phyloP scores from a whole-genome alignment of 2,797 vertebrate species.

The Alectoris magna region DNA sequence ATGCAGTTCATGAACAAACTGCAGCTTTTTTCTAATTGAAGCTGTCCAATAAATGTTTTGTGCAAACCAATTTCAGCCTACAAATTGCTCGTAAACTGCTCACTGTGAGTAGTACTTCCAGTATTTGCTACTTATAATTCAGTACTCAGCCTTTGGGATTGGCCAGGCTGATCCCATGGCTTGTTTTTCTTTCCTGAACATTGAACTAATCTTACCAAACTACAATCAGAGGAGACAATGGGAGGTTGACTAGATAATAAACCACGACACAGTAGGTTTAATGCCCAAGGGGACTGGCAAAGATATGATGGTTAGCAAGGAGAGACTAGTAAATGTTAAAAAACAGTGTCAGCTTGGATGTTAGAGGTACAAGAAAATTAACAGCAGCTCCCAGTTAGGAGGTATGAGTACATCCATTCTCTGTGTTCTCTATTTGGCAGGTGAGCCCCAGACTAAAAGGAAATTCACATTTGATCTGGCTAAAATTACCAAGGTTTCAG shows the following conservation, averaged over 20 bases:
- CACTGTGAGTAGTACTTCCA: not conserved
- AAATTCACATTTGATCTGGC: not conserved
- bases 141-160: not conserved
- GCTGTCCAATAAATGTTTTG: constrained; percentile 59
- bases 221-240: not conserved
- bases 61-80: constrained; percentile 54
- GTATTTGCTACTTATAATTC: constrained; percentile 7
- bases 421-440: not conserved
- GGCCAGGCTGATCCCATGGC: not conserved
- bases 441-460: not conserved
- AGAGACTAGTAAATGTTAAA: not conserved
- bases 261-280: not conserved
- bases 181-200: not conserved
- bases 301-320: not conserved
- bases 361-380: not conserved
- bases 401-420: not conserved
- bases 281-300: not conserved
- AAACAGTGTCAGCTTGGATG: not conserved
- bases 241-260: not conserved
- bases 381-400: not conserved
- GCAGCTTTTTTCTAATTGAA: constrained; percentile 62
- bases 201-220: not conserved
- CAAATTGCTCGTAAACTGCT: constrained; percentile 54
- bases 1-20: constrained; percentile 51
- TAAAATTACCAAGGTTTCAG: not conserved